Conservation (phyloP, 2,888 invertebrate genomes). For the Magallana nippona region DNA sequence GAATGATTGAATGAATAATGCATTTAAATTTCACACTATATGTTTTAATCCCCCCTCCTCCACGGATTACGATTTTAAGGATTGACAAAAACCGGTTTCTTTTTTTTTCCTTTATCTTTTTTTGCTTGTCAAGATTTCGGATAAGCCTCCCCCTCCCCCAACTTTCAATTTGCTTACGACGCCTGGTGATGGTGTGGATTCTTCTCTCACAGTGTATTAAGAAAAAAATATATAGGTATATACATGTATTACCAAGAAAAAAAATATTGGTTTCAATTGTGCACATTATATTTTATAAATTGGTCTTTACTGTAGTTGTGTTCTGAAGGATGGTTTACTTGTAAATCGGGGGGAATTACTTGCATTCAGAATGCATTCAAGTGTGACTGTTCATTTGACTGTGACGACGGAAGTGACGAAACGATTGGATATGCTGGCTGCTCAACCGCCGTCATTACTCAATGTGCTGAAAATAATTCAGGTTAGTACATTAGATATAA, state of each 20-base stretch:
- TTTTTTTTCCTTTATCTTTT: too few relatives aligned
- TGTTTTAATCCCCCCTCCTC: too few relatives aligned
- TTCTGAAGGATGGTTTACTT: slow-evolving; percentile 58
- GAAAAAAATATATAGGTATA: neutral
- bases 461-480: slow-evolving; percentile 32
- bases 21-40: too few relatives aligned
- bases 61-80: too few relatives aligned
- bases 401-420: slow-evolving; percentile 62
- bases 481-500: neutral
- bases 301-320: slow-evolving; percentile 48
- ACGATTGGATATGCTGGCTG: slow-evolving; percentile 51
- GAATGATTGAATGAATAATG: too few relatives aligned
- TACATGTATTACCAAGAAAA: neutral
- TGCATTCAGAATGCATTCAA: slow-evolving; percentile 52
- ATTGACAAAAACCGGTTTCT: too few relatives aligned
- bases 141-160: too few relatives aligned
- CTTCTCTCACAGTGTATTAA: too few relatives aligned
- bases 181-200: too few relatives aligned
- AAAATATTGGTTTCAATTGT: neutral
- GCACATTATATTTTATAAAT: neutral
- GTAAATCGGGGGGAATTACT: slow-evolving; percentile 51
- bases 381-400: slow-evolving; percentile 57
- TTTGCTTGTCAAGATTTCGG: too few relatives aligned
- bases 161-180: too few relatives aligned
- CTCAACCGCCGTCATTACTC: neutral